A percentile compares a stretch with the other conserved stretches of the same genome.
These are phyloP conservation scores for Zonitis immaculata DNA, from an alignment of 2,888 invertebrate species.

Conservation along the genomic window DNA sequence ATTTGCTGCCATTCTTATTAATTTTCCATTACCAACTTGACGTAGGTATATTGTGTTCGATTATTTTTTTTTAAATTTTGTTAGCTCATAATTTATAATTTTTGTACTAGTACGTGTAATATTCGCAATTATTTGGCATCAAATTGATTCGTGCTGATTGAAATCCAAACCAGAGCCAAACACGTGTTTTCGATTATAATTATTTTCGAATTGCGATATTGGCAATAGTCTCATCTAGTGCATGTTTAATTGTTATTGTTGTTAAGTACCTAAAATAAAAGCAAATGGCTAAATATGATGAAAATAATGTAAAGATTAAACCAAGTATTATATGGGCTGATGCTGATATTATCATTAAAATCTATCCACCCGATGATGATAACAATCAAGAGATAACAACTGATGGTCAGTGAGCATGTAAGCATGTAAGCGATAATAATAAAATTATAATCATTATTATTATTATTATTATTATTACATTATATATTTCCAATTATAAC, in stretches of 20 bases:
- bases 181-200: constrained; percentile 28
- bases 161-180: constrained; percentile 10
- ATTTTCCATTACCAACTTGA: no score
- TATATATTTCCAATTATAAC: no score
- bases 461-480: no score
- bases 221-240: constrained; percentile 19
- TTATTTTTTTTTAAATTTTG: no score
- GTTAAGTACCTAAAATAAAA: constrained; percentile 17
- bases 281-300: constrained; percentile 23
- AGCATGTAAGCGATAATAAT: constrained; percentile 27
- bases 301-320: constrained; percentile 27
- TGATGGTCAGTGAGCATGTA: constrained; percentile 30
- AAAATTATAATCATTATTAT: not conserved
- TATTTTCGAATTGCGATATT: constrained; percentile 28
- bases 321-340: constrained; percentile 36
- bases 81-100: no score
- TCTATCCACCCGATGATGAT: constrained; percentile 29
- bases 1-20: no score
- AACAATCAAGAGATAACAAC: constrained; percentile 18
- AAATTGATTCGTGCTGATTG: no score
- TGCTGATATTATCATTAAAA: constrained; percentile 36
- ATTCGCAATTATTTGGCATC: not conserved
- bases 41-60: no score
- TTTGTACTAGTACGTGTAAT: no score
- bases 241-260: constrained; percentile 8